phyloP scores from a whole-genome alignment of 1,140 invertebrate genomes.

The Drosophila rhopaloa region DNA sequence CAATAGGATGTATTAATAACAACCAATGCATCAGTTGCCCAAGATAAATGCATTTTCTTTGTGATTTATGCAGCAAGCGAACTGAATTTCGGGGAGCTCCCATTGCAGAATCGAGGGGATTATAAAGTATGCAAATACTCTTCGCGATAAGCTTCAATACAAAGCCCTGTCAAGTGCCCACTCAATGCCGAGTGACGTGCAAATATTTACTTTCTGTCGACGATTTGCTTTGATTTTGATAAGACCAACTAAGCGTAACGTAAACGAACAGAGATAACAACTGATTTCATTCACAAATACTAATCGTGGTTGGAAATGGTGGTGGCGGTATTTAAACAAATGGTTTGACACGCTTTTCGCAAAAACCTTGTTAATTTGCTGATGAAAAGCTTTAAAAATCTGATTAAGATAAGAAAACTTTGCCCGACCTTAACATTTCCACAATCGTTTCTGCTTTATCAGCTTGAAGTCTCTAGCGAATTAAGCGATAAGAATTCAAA shows the following conservation, averaged over 20 bases:
- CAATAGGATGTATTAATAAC: slow-evolving; percentile 60
- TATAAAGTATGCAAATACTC: slow-evolving; percentile 21
- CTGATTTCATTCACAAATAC: slow-evolving; percentile 48
- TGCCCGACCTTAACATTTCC: not conserved
- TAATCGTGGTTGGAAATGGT: not conserved
- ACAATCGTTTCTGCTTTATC: slow-evolving; percentile 18
- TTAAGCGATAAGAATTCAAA: not conserved
- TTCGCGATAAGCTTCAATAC: slow-evolving; percentile 3
- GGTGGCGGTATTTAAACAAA: slow-evolving; percentile 1
- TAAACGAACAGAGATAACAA: slow-evolving; percentile 41
- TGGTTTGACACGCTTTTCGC: slow-evolving; percentile 12
- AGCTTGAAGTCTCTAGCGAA: slow-evolving; percentile 63
- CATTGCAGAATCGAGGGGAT: slow-evolving; percentile 4
- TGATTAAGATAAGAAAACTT: not conserved
- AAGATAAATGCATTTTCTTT: slow-evolving; percentile 43
- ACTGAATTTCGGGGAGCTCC: slow-evolving; percentile 1
- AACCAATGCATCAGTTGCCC: slow-evolving; percentile 35
- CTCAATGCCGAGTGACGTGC: slow-evolving; percentile 42
- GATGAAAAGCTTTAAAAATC: not conserved
- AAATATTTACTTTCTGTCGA: slow-evolving; percentile 58
- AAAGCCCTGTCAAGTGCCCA: slow-evolving; percentile 12
- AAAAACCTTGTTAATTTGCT: not conserved
- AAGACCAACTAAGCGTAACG: slow-evolving; percentile 21
- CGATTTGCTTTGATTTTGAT: slow-evolving; percentile 41
- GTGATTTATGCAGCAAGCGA: slow-evolving; percentile 24